Evolutionary conservation across 2,888 invertebrate genomes (phyloP).

Genomic region (Cancer borealis): DNA sequence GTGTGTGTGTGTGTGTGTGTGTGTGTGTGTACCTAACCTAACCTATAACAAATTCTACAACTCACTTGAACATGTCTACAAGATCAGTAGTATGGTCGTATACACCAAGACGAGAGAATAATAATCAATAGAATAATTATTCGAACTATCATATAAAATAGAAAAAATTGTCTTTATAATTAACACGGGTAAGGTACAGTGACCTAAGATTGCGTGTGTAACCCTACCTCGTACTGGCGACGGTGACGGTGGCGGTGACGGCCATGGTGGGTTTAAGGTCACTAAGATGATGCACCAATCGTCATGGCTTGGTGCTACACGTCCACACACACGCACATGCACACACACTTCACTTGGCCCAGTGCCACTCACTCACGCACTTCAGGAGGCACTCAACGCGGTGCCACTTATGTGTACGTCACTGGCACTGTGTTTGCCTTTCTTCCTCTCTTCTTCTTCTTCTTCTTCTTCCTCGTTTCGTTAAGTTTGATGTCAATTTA

Average conservation of each 20-base stretch:
- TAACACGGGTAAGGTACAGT: not conserved
- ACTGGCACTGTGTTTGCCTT: not conserved
- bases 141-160: too few relatives aligned
- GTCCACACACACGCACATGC: not conserved
- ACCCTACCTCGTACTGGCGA: not conserved
- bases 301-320: constrained; percentile 43
- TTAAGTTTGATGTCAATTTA: not conserved
- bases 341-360: constrained; percentile 48
- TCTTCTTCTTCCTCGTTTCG: not conserved
- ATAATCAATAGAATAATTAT: not conserved
- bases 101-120: not conserved
- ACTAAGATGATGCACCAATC: not conserved
- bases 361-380: constrained; percentile 50
- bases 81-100: too few relatives aligned
- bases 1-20: not conserved
- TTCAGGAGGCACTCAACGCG: constrained; percentile 46
- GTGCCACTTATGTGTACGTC: constrained; percentile 49
- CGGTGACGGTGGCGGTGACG: not conserved
- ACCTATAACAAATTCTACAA: too few relatives aligned
- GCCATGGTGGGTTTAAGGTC: not conserved
- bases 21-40: not conserved
- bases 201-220: too few relatives aligned
- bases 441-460: not conserved
- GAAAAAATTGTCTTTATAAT: too few relatives aligned
- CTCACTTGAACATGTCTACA: too few relatives aligned